Evolutionary conservation across 2,888 invertebrate species (phyloP).

Genomic region (Acholoe squamosa): DNA sequence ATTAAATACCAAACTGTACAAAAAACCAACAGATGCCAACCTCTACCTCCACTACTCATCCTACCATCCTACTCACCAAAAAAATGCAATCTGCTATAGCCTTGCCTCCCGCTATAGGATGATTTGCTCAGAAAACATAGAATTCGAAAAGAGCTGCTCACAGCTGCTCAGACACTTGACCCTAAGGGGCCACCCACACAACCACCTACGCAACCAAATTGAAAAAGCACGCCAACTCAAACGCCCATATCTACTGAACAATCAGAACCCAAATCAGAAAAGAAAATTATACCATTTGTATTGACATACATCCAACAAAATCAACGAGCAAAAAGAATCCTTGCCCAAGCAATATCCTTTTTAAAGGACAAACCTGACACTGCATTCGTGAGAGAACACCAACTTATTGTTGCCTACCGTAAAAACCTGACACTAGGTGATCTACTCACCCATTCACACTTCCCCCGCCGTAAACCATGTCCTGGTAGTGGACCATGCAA

Average conservation of each 20-base stretch:
- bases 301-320: background rate
- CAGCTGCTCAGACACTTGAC: background rate
- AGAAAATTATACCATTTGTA: background rate
- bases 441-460: background rate
- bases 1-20: background rate
- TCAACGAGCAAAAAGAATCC: background rate
- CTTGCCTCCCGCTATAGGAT: background rate
- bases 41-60: slow-evolving; percentile 8
- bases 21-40: slow-evolving; percentile 30
- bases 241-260: too few relatives aligned
- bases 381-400: background rate
- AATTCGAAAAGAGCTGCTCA: background rate
- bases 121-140: background rate
- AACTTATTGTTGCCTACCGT: background rate
- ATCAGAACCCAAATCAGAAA: too few relatives aligned
- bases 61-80: background rate
- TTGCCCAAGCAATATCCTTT: too few relatives aligned
- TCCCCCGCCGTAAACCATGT: background rate
- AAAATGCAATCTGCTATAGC: background rate
- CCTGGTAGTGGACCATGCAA: background rate
- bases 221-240: background rate
- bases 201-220: background rate
- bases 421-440: background rate
- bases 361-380: background rate
- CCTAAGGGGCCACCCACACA: background rate